Conservation (phyloP, 2,797 vertebrate genomes). For the Crax fasciolata region DNA sequence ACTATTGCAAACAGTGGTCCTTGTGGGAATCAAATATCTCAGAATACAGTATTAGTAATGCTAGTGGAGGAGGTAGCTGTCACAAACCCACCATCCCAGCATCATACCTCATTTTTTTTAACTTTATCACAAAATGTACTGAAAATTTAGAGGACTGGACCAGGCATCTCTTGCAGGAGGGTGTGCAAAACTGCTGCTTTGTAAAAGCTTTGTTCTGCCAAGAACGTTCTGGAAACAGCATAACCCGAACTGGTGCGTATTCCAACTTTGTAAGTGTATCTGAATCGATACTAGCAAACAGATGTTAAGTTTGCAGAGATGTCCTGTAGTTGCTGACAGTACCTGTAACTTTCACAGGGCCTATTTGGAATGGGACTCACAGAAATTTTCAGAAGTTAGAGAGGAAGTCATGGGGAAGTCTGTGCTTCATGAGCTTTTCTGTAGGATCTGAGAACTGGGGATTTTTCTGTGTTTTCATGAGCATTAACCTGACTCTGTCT, state of each 20-base stretch:
- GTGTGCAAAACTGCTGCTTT: background rate
- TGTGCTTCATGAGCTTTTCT: background rate
- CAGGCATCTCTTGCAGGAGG: background rate
- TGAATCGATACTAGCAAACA: background rate
- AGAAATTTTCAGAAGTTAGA: background rate
- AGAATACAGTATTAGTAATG: background rate
- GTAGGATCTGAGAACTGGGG: background rate
- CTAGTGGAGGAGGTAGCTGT: background rate
- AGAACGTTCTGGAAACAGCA: background rate
- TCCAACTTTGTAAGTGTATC: background rate
- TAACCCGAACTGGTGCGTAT: background rate
- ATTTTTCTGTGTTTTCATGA: background rate
- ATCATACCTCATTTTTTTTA: background rate
- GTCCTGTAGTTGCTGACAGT: background rate
- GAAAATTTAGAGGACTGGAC: background rate
- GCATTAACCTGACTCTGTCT: background rate
- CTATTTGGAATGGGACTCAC: background rate
- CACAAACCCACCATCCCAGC: background rate
- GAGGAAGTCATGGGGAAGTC: accelerated
- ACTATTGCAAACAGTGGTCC: background rate
- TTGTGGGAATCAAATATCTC: background rate
- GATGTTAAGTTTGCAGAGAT: background rate
- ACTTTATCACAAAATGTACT: accelerated
- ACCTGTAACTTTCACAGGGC: background rate
- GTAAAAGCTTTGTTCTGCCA: background rate